These are phyloP conservation scores for Teleiodes luculella DNA, from an alignment of 2,888 invertebrate species.

Conservation along the genomic window DNA sequence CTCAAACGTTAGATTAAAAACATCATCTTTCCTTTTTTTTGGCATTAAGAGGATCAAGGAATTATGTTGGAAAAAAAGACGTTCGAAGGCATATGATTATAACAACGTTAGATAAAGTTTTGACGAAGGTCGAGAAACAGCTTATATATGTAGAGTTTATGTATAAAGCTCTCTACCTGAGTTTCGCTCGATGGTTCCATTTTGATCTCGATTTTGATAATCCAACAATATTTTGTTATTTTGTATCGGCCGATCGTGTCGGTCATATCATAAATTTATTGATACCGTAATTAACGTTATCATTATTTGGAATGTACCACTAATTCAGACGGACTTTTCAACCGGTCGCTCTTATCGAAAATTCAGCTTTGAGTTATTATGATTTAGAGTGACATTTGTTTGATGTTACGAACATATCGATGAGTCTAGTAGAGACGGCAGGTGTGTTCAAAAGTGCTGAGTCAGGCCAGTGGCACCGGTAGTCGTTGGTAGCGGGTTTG, in stretches of 20 bases:
- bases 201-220: too few relatives aligned
- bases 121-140: slow-evolving; percentile 68
- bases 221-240: slow-evolving; percentile 4
- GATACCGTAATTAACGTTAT: slow-evolving; percentile 49
- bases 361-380: background rate
- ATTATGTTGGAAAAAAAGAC: slow-evolving; percentile 51
- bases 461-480: slow-evolving; percentile 74
- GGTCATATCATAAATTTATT: slow-evolving; percentile 32
- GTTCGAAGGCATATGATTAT: slow-evolving; percentile 64
- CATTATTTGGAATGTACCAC: slow-evolving; percentile 33
- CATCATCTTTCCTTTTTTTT: slow-evolving; percentile 70
- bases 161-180: slow-evolving; percentile 12
- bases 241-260: slow-evolving; percentile 5
- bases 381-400: background rate
- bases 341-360: background rate
- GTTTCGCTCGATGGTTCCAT: background rate
- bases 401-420: background rate
- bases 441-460: slow-evolving; percentile 67
- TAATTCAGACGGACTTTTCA: slow-evolving; percentile 8
- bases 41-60: slow-evolving; percentile 72
- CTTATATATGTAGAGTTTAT: slow-evolving; percentile 2
- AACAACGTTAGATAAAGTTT: slow-evolving; percentile 69
- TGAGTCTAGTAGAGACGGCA: slow-evolving; percentile 40
- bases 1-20: slow-evolving; percentile 76
- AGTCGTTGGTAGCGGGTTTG: slow-evolving; percentile 71